These are phyloP conservation scores for Cecidostiba fungosa DNA, from an alignment of 2,888 invertebrate species.

Conservation along the genomic window DNA sequence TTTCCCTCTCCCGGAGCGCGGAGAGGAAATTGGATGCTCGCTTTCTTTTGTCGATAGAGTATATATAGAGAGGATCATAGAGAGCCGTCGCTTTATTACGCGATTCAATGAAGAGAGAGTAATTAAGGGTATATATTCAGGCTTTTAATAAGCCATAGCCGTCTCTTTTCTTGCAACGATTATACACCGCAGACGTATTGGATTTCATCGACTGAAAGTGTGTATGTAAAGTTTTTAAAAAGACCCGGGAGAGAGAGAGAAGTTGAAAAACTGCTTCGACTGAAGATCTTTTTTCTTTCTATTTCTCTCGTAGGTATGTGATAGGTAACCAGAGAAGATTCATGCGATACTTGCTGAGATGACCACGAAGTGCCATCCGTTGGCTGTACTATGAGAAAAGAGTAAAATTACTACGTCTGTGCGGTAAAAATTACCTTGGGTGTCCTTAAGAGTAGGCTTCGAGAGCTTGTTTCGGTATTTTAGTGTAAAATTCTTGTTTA, in stretches of 20 bases:
- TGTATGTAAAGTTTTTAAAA: background rate
- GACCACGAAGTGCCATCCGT: background rate
- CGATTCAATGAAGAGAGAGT: background rate
- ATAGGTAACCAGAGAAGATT: slow-evolving; percentile 29
- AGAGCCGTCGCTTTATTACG: background rate
- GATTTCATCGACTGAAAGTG: slow-evolving; percentile 20
- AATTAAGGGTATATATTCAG: background rate
- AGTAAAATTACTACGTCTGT: too few species aligned
- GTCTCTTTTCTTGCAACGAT: background rate
- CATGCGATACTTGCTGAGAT: slow-evolving; percentile 15
- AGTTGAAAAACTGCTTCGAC: background rate
- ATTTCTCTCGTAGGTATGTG: too few species aligned
- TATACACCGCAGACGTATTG: background rate
- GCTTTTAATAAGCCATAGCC: background rate
- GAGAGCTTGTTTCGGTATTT: too few species aligned
- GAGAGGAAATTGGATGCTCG: slow-evolving; percentile 10
- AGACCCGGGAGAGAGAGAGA: too few species aligned
- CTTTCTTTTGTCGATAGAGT: slow-evolving; percentile 14
- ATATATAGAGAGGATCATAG: background rate
- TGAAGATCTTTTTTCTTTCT: background rate
- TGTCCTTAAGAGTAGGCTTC: too few species aligned
- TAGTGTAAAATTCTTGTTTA: too few species aligned
- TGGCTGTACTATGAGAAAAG: too few species aligned
- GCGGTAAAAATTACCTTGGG: too few species aligned
- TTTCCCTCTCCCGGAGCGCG: background rate